These are phyloP conservation scores for Asobara japonica DNA, from an alignment of 1,140 invertebrate species.

Conservation along the genomic window DNA sequence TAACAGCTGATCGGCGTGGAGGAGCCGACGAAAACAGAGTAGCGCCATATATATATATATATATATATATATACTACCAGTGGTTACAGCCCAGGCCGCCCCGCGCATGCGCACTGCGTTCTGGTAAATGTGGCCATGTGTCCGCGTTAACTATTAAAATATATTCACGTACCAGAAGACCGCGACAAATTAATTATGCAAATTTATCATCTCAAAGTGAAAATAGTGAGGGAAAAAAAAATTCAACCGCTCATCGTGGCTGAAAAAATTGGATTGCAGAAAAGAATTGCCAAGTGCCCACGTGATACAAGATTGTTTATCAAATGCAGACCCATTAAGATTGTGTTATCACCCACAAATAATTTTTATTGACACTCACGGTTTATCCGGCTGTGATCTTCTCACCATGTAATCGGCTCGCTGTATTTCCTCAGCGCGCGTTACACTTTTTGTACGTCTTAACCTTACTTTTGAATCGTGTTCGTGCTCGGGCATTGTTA, in stretches of 20 bases:
- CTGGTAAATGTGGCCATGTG: not conserved
- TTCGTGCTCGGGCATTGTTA: slow-evolving; percentile 47
- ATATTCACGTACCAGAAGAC: too few relatives aligned
- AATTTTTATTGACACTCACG: slow-evolving; percentile 72
- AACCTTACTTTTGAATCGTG: slow-evolving; percentile 67
- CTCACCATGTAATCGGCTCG: slow-evolving; percentile 81
- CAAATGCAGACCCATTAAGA: not conserved
- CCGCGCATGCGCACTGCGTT: not conserved
- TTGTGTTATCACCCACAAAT: not conserved
- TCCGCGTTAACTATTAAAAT: not conserved
- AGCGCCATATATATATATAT: too few relatives aligned
- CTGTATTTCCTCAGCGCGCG: slow-evolving; percentile 85
- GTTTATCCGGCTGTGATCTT: slow-evolving; percentile 85
- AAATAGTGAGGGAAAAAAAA: not conserved
- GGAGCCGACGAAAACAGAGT: not conserved
- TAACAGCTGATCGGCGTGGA: not conserved
- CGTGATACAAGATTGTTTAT: not conserved
- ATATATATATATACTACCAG: too few relatives aligned
- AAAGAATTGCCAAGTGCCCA: not conserved
- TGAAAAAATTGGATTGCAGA: not conserved
- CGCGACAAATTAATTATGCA: too few relatives aligned
- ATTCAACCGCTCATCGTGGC: not conserved
- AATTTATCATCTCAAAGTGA: too few relatives aligned
- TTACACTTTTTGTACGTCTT: slow-evolving; percentile 85
- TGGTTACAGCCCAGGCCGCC: too few relatives aligned